Conservation (phyloP, 1,140 invertebrate genomes). For the Thalassaphorura encarpata region DNA sequence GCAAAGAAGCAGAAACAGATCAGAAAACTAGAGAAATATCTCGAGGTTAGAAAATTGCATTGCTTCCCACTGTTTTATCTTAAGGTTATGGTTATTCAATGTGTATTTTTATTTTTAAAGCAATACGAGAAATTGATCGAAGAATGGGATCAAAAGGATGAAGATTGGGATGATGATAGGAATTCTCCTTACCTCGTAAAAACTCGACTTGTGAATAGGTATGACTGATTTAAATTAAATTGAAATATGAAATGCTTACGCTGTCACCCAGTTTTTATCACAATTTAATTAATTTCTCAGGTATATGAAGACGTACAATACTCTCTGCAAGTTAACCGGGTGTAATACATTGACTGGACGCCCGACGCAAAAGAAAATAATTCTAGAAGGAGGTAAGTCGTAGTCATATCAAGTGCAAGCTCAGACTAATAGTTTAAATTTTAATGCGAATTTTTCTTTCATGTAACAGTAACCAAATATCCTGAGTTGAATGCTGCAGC, state of each 20-base stretch:
- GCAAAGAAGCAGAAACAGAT: no score
- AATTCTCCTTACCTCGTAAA: constrained; percentile 1
- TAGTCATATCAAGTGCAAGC: background rate
- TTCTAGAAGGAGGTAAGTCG: background rate
- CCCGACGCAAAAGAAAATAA: constrained; percentile 1
- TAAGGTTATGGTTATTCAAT: no score
- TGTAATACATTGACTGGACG: background rate
- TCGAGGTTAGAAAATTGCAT: no score
- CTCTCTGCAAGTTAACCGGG: background rate
- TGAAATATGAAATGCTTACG: background rate
- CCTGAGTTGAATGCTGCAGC: background rate
- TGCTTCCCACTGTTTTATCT: no score
- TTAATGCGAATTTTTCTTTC: background rate
- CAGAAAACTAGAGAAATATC: no score
- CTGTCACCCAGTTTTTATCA: background rate
- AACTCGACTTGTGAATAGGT: background rate
- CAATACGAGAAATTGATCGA: background rate
- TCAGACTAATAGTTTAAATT: background rate
- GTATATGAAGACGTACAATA: background rate
- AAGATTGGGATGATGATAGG: background rate
- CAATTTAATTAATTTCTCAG: no score
- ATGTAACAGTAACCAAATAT: background rate
- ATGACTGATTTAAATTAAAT: background rate
- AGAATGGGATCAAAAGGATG: background rate
- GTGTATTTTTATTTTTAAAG: no score